Evolutionary conservation across 2,797 vertebrate species (phyloP), one percentile per base, ranked within the genome.

Genomic region (Phylloscopus collybita): DNA sequence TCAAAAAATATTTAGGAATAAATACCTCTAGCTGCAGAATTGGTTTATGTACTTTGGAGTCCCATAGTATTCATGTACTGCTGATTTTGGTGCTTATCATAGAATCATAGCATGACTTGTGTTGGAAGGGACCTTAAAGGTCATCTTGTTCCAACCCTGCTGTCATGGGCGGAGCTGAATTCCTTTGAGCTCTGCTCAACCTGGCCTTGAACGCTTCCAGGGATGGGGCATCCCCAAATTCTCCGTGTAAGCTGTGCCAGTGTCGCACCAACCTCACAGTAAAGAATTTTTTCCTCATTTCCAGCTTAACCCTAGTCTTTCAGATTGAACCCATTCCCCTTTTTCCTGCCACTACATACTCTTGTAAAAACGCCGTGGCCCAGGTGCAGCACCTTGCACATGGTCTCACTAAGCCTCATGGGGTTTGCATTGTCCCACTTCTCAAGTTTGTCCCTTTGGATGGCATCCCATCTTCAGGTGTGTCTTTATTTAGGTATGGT

Each of bases 361-460:
- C 40, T 26, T 60, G 4, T 16, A 16, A 40, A 40, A n/a, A 30
- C 2, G 5, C 10, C 6, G 20, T 7, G 8, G n/a, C 11, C 8
- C 53, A 26, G 13, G 20, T 34, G 38, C 20, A 60, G 60, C n/a
- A 34, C 9, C 16, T 40, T 66, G 17, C 25, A 8, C 0, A 0
- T 13, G n/a, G 4, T 60, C 10, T 22, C 25, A 25, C 12, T 44
- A 30, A 88, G 18, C 10, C 38, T 34, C 76, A 30, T 34, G 29
- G 22, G 6, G 47, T 53, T 53, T 13, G 9, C 40, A 30, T 13
- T 30, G 14, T 13, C 11, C 16, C 38, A 15, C 16, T 38, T 38
- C 23, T 73, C 1, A 1, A 34, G 3, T 9, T 23, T 60, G 17
- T 54, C 21, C 12, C 15, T 54, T 34, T 47, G 47, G 47, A 42